phyloP scores from a whole-genome alignment of 1,140 invertebrate genomes.

The Eumaeus atala region DNA sequence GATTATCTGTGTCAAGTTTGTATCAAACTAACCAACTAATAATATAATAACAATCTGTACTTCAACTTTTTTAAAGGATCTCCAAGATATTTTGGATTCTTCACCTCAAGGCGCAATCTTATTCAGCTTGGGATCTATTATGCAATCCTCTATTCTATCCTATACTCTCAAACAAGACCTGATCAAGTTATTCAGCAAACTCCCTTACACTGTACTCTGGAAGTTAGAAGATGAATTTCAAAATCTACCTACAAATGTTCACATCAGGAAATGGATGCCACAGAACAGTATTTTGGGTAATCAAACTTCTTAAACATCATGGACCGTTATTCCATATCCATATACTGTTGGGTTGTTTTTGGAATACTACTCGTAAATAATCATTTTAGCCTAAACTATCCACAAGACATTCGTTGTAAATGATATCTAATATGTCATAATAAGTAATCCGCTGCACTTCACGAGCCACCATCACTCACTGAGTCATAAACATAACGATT shows the following conservation, averaged over 20 bases:
- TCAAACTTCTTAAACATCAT: background rate
- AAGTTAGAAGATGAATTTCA: conserved; percentile 64
- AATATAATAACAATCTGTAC: too few species aligned
- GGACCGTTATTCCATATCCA: too few species aligned
- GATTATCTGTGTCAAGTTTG: too few species aligned
- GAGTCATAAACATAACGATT: too few species aligned
- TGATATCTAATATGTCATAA: too few species aligned
- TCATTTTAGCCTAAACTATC: too few species aligned
- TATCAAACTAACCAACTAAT: too few species aligned
- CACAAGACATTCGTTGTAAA: too few species aligned
- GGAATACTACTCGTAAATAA: too few species aligned
- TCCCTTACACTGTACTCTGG: conserved; percentile 62
- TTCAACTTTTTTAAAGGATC: conserved; percentile 41
- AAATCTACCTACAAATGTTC: conserved; percentile 71
- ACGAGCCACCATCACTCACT: too few species aligned
- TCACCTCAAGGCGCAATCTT: conserved; percentile 72
- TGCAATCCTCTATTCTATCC: conserved; percentile 42
- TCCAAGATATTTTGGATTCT: conserved; percentile 58
- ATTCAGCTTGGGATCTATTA: conserved; percentile 73
- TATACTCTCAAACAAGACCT: conserved; percentile 22
- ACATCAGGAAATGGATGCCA: conserved; percentile 76
- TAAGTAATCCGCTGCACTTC: too few species aligned
- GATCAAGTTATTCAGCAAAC: conserved; percentile 25
- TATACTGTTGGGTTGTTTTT: too few species aligned
- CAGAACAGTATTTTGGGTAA: conserved; percentile 76